phyloP scores from a whole-genome alignment of 1,140 invertebrate species.

The Acromyrmex charruanus region DNA sequence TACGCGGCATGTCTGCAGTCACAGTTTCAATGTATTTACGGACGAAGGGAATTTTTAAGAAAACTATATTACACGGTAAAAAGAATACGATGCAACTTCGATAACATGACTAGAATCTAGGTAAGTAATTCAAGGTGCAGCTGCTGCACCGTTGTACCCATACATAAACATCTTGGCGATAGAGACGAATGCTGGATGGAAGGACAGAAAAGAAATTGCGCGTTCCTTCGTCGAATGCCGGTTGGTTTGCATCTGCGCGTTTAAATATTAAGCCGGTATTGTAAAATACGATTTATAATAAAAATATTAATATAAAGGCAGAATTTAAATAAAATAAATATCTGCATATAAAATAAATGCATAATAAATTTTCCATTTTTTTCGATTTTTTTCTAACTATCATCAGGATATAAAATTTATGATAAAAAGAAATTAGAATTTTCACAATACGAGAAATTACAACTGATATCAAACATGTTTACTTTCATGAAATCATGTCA shows the following conservation, averaged over 20 bases:
- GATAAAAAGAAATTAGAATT: conserved; percentile 18
- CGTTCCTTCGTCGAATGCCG: conserved; percentile 16
- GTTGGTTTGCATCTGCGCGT: conserved; percentile 23
- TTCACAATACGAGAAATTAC: neutral
- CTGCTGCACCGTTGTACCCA: conserved; percentile 44
- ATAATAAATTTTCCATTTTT: neutral
- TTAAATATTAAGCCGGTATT: conserved; percentile 20
- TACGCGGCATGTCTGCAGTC: neutral
- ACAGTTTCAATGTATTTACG: conserved; percentile 38
- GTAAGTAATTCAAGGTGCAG: conserved; percentile 63
- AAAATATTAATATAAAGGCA: neutral
- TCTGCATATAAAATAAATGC: neutral
- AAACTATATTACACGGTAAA: conserved; percentile 31
- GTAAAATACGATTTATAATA: neutral
- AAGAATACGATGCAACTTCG: conserved; percentile 14
- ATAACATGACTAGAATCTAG: conserved; percentile 57
- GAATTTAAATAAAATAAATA: neutral
- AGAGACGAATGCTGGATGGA: conserved; percentile 43
- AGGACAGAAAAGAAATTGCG: conserved; percentile 53
- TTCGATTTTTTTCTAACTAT: no score
- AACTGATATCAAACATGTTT: conserved; percentile 21
- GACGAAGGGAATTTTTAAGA: conserved; percentile 41
- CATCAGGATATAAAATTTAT: neutral
- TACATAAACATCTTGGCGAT: conserved; percentile 56
- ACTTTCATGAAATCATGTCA: conserved; percentile 27